Percentiles rank a stretch among this genome's conserved stretches.
Conservation (phyloP, 2,888 invertebrate genomes). For the Athrips mouffetella region DNA sequence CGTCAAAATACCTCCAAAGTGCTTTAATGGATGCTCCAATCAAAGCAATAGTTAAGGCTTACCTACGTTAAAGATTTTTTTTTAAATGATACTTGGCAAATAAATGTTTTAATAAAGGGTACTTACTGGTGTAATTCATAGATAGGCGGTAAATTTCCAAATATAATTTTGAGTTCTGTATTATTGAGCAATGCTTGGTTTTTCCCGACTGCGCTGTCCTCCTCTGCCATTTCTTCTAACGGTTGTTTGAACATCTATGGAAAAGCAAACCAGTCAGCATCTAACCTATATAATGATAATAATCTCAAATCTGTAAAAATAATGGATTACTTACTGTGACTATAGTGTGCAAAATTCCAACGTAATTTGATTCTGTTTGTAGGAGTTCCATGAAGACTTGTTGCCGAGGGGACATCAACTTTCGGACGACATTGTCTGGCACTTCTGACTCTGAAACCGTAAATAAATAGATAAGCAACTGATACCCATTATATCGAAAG, state of each 20-base stretch:
- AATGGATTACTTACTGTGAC: constrained; percentile 82
- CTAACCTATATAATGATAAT: not conserved
- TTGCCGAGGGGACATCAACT: constrained; percentile 85
- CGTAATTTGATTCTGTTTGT: constrained; percentile 98
- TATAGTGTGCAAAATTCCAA: constrained; percentile 95
- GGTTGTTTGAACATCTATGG: constrained; percentile 94
- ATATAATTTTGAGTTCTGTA: constrained; percentile 95
- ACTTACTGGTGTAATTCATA: constrained; percentile 92
- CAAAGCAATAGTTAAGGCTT: too few species aligned
- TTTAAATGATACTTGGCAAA: too few species aligned
- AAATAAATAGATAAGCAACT: constrained; percentile 7
- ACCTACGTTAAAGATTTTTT: too few species aligned
- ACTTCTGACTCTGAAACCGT: constrained; percentile 69
- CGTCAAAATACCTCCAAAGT: too few species aligned
- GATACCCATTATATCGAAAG: too few species aligned
- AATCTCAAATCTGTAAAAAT: not conserved
- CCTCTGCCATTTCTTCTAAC: constrained; percentile 90
- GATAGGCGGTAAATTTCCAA: constrained; percentile 96
- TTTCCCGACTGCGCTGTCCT: constrained; percentile 80
- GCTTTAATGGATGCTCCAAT: too few species aligned
- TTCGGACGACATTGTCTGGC: constrained; percentile 81
- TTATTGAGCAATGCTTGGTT: constrained; percentile 88
- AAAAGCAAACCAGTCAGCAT: too few species aligned
- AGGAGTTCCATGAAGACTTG: constrained; percentile 94
- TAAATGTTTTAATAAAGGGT: too few species aligned